A percentile compares a stretch with the other conserved stretches of the same genome.
phyloP scores from a whole-genome alignment of 2,888 invertebrate species.

The Timandra comae region DNA sequence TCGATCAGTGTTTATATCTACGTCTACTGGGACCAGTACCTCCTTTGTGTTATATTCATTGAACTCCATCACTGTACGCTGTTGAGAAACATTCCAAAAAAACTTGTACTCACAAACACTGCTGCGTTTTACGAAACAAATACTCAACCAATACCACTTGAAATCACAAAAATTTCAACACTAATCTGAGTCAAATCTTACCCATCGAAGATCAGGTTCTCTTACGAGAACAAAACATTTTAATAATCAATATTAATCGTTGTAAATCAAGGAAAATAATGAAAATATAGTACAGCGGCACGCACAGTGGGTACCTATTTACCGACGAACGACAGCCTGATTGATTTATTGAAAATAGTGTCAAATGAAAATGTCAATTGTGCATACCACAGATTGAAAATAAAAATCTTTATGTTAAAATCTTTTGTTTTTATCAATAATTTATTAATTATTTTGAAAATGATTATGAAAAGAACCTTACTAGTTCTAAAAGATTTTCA shows the following conservation, averaged over 20 bases:
- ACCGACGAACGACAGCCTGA: slow-evolving; percentile 29
- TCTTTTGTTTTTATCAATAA: too few species aligned
- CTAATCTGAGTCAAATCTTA: slow-evolving; percentile 35
- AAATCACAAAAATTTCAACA: slow-evolving; percentile 8
- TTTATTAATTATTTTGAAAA: too few species aligned
- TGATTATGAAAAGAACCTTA: too few species aligned
- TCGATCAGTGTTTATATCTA: slow-evolving; percentile 53
- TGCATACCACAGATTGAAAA: too few species aligned
- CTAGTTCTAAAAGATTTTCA: too few species aligned
- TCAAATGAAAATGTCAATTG: slow-evolving; percentile 12
- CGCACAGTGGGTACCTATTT: slow-evolving; percentile 28
- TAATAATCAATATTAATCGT: slow-evolving; percentile 24
- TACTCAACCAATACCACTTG: slow-evolving; percentile 21
- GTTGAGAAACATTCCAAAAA: slow-evolving; percentile 50
- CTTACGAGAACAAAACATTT: slow-evolving; percentile 70
- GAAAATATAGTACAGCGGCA: slow-evolving; percentile 23
- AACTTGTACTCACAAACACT: slow-evolving; percentile 41
- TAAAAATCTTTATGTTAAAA: too few species aligned
- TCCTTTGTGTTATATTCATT: slow-evolving; percentile 61
- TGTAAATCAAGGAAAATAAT: slow-evolving; percentile 20
- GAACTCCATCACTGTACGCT: slow-evolving; percentile 73
- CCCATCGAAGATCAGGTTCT: slow-evolving; percentile 71
- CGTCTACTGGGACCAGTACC: slow-evolving; percentile 61
- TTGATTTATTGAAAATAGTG: slow-evolving; percentile 12
- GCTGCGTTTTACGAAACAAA: slow-evolving; percentile 21